Percentiles rank a stretch among this genome's conserved stretches.
These are phyloP conservation scores for Tympanoctomys barrerae DNA, from an alignment of 2,797 vertebrate species.

Conservation along the genomic window DNA sequence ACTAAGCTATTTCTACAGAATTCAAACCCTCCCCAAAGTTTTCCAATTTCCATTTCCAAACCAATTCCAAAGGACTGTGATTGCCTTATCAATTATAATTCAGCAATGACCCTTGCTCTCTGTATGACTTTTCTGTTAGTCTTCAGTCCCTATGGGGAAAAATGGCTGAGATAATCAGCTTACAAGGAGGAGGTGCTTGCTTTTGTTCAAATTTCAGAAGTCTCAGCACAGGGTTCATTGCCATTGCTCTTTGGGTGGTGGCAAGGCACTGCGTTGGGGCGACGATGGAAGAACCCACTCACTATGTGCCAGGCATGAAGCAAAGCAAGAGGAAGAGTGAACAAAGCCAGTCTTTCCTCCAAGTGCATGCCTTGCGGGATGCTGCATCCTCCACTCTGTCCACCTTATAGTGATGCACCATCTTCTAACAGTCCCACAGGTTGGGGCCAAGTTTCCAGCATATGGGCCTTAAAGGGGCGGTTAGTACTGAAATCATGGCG, in stretches of 20 bases:
- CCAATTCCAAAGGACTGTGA: not conserved
- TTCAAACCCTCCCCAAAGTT: not conserved
- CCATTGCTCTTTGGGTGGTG: not conserved
- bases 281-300: not conserved
- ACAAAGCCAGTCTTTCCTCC: not conserved
- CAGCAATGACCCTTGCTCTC: not conserved
- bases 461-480: not conserved
- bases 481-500: not conserved
- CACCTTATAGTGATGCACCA: too few relatives aligned
- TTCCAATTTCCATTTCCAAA: not conserved
- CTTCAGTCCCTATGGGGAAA: not conserved
- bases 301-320: not conserved
- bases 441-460: not conserved
- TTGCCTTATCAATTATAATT: too few relatives aligned
- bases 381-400: not conserved
- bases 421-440: not conserved
- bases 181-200: accelerated
- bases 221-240: not conserved
- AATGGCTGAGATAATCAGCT: not conserved
- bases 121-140: not conserved
- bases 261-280: not conserved
- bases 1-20: not conserved
- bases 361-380: not conserved
- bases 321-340: not conserved
- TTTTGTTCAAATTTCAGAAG: not conserved